phyloP scores from a whole-genome alignment of 2,888 invertebrate genomes.

The Rotaria sp. region DNA sequence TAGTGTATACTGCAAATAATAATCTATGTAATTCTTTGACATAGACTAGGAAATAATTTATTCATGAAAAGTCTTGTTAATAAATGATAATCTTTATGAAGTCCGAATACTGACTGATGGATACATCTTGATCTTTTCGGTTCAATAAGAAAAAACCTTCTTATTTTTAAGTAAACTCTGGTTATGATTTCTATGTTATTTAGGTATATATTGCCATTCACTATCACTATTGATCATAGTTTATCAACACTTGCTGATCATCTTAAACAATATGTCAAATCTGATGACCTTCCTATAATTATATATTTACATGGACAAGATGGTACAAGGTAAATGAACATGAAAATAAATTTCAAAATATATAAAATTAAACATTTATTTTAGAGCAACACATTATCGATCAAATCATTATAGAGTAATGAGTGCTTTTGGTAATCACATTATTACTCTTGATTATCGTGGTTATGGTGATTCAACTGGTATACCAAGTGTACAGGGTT shows the following conservation, averaged over 20 bases:
- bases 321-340: conserved; percentile 1
- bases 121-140: too few species aligned
- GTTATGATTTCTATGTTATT: too few species aligned
- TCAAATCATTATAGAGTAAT: conserved; percentile 31
- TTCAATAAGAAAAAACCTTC: too few species aligned
- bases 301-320: conserved; percentile 40
- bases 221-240: conserved; percentile 16
- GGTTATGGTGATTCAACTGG: conserved; percentile 39
- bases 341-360: not conserved
- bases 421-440: conserved; percentile 30
- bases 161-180: too few species aligned
- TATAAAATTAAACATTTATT: not conserved
- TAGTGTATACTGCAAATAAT: too few species aligned
- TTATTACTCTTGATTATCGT: conserved; percentile 37
- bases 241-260: conserved; percentile 30
- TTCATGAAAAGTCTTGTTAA: too few species aligned
- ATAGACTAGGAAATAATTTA: too few species aligned
- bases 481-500: conserved; percentile 32
- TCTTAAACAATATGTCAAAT: conserved; percentile 32
- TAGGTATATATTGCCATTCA: conserved; percentile 34
- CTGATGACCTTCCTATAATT: conserved; percentile 27
- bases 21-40: too few species aligned
- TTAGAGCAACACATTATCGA: conserved; percentile 31
- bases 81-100: too few species aligned
- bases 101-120: too few species aligned